Evolutionary conservation across 2,113 vertebrate genomes (phyloP).

Genomic region (Pseudolaguvia tuberculata): DNA sequence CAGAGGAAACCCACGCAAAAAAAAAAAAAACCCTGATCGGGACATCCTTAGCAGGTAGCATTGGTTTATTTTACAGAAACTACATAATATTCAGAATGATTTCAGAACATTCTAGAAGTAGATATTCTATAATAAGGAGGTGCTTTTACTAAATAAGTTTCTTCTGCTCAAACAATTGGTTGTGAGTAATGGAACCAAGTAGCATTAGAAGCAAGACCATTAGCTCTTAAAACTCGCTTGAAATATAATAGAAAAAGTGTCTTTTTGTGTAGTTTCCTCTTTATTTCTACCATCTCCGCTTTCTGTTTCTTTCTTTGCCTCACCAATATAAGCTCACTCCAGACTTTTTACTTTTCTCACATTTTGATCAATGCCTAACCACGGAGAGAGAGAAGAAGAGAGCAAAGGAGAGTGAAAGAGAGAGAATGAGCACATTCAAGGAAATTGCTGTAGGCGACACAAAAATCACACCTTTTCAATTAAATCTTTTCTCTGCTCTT

Average conservation of each 20-base stretch:
- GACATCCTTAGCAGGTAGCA: too few relatives aligned
- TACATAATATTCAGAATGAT: conserved; percentile 2
- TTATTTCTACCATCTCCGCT: neutral
- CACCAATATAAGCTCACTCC: conserved; percentile 23
- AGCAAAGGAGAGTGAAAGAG: too few relatives aligned
- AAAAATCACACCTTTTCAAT: conserved; percentile 56
- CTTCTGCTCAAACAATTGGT: conserved; percentile 11
- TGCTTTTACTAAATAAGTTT: conserved; percentile 22
- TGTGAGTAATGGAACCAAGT: conserved; percentile 34
- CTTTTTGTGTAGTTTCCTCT: conserved; percentile 15
- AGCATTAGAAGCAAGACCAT: conserved; percentile 8
- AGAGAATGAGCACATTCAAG: too few relatives aligned
- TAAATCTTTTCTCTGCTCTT: conserved; percentile 41
- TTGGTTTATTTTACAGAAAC: neutral
- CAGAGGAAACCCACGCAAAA: too few relatives aligned
- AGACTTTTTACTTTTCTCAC: conserved; percentile 54
- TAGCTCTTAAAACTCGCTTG: neutral
- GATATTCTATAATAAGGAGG: conserved; percentile 17
- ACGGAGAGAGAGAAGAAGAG: conserved; percentile 36
- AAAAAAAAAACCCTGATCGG: too few relatives aligned
- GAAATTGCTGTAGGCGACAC: conserved; percentile 49
- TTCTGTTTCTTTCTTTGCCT: neutral
- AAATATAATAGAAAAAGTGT: neutral
- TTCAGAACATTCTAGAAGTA: conserved; percentile 1
- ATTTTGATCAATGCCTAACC: conserved; percentile 56